phyloP scores from a whole-genome alignment of 2,888 invertebrate species.

The Argyresthia albistria region DNA sequence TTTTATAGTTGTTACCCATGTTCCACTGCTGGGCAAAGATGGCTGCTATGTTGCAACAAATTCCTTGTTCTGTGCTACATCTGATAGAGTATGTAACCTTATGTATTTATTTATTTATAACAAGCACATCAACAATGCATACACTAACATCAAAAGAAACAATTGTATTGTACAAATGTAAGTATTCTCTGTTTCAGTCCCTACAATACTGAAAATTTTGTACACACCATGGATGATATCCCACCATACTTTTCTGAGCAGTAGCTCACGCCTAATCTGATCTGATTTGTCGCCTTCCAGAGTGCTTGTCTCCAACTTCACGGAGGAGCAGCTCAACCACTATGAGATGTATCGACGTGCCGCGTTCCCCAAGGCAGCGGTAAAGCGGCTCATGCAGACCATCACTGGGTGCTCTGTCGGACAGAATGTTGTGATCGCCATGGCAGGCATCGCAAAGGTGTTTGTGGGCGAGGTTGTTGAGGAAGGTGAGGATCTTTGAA shows the following conservation, averaged over 20 bases:
- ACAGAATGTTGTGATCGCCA: constrained; percentile 99
- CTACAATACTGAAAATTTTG: no score
- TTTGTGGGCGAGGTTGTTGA: constrained; percentile 99
- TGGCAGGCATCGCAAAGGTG: constrained; percentile 99
- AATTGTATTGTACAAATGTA: not conserved
- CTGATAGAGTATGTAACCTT: no score
- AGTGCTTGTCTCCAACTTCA: constrained; percentile 97
- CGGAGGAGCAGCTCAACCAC: constrained; percentile 96
- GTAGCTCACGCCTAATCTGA: no score
- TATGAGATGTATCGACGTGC: constrained; percentile 99
- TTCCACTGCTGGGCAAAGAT: no score
- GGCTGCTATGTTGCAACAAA: no score
- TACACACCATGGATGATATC: not conserved
- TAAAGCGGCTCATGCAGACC: constrained; percentile 97
- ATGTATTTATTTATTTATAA: no score
- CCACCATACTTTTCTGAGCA: no score
- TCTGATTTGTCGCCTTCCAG: constrained; percentile 59
- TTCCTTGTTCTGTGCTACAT: no score
- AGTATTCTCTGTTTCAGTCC: constrained; percentile 5
- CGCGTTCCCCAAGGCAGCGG: constrained; percentile 98
- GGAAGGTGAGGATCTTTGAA: constrained; percentile 78
- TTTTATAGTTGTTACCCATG: no score
- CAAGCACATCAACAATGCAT: no score
- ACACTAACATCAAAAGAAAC: no score
- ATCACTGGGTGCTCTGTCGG: constrained; percentile 97